Evolutionary conservation across 2,113 vertebrate species (phyloP).

Genomic region (Steatornis caripensis): DNA sequence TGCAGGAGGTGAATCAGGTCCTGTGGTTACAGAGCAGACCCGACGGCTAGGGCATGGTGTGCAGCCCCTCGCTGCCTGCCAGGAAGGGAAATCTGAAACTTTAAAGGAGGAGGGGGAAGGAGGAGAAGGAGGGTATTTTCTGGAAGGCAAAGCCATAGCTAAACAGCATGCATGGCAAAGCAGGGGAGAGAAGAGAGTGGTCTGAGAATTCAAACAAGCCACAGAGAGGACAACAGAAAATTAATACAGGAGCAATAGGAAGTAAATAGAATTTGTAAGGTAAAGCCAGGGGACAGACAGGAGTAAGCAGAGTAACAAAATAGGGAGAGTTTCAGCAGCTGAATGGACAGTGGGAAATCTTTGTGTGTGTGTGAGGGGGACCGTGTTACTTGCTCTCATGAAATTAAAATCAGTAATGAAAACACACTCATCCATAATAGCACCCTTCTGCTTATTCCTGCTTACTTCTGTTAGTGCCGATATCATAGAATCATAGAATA

Average conservation of each 20-base stretch:
- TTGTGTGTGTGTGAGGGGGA: neutral
- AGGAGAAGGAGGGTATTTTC: conserved; percentile 37
- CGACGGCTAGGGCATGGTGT: neutral
- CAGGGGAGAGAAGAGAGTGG: neutral
- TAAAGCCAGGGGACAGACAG: neutral
- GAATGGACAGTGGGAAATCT: conserved; percentile 4
- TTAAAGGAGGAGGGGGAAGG: conserved; percentile 38
- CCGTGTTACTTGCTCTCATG: neutral
- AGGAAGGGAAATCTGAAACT: conserved; percentile 51
- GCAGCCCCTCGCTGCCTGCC: conserved; percentile 28
- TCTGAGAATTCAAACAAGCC: neutral
- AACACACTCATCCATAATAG: neutral
- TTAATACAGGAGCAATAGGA: neutral
- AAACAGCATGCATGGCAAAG: conserved; percentile 21
- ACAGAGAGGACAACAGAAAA: neutral
- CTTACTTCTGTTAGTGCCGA: neutral
- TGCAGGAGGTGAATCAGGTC: conserved; percentile 26
- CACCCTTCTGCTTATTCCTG: neutral
- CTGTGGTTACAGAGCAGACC: neutral
- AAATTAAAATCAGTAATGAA: conserved; percentile 33
- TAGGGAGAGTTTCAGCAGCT: neutral
- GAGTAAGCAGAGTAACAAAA: neutral
- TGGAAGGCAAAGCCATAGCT: conserved; percentile 18
- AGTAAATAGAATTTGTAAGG: neutral
- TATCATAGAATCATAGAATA: neutral